These are phyloP conservation scores for Scaptomyza flava DNA, from an alignment of 2,888 invertebrate species.

Conservation along the genomic window DNA sequence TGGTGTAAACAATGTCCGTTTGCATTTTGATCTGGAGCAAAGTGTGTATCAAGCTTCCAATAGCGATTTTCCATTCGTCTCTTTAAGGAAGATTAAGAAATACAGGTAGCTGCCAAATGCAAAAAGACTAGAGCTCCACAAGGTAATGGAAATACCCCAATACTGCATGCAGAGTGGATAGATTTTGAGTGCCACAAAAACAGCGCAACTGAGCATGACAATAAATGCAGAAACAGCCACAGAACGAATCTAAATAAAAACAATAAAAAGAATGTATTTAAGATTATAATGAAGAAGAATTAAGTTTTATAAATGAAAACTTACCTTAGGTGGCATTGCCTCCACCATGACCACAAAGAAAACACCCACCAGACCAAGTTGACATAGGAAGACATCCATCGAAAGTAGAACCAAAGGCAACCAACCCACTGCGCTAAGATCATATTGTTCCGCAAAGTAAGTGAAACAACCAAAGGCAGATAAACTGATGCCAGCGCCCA, in stretches of 20 bases:
- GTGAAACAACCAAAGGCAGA: constrained; percentile 65
- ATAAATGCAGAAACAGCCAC: constrained; percentile 59
- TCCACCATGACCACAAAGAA: constrained; percentile 77
- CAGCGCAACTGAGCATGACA: constrained; percentile 56
- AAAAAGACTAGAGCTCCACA: constrained; percentile 70
- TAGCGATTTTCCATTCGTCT: constrained; percentile 79
- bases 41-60: constrained; percentile 42
- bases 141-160: constrained; percentile 63
- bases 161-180: constrained; percentile 69
- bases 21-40: too few species aligned
- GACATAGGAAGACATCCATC: constrained; percentile 65
- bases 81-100: constrained; percentile 64
- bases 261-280: not conserved
- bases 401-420: constrained; percentile 72
- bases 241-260: constrained; percentile 70
- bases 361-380: constrained; percentile 73
- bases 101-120: constrained; percentile 65
- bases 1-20: too few species aligned
- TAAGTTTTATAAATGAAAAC: not conserved
- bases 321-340: constrained; percentile 77
- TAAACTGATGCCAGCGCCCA: constrained; percentile 63
- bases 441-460: constrained; percentile 31
- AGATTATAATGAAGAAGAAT: not conserved
- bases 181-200: constrained; percentile 66
- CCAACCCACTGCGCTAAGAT: constrained; percentile 55